Evolutionary conservation across 2,113 vertebrate genomes (phyloP), one percentile per base, ranked within the genome.

Genomic region (Chlamydotis undulata): DNA sequence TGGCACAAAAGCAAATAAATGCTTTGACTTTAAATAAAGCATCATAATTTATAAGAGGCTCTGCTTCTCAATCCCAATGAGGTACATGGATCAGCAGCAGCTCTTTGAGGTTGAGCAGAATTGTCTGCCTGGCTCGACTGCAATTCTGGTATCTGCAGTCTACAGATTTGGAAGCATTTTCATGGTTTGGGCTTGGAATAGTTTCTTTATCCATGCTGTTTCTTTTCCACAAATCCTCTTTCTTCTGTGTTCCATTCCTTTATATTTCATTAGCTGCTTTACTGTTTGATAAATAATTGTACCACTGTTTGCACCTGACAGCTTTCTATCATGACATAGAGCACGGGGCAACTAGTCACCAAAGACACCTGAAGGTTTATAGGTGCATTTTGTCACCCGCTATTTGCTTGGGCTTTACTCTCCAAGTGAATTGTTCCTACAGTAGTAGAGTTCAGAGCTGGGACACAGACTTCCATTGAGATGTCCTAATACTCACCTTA

Each of bases 1-100:
- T 98, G 98, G 97, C 98, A 98, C 97, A 95, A 98, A 98, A 98
- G 98, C 97, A 98, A 98, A 97, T 98, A 98, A 98, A 97, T 75
- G 84, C 97, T 97, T 98, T 97, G 97, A 97, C 97, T 98, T 98
- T 97, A 98, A 98, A 97, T 98, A 98, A 98, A 98, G 97, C 96
- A 97, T 97, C 94, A 94, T 98, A 97, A 98, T 98, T 98, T 98
- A 98, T 97, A 97, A 95, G 91, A 97, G 93, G 80, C 87, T 97
- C 71, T 95, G 87, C 80, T 91, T 96, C 97, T 95, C 84, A 91
- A 14, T 95, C 94, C 97, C 97, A 89, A 9, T 29, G 94, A 98
- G 96, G 93, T 95, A 74, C 65, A 69, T 26, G 86, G 96, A 96
- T 97, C 97, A 95, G 90, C 93, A 97, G 94, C 93, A 96, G 97